These are phyloP conservation scores for Drosophila ogumai DNA, from an alignment of 1,140 invertebrate species.

Conservation along the genomic window DNA sequence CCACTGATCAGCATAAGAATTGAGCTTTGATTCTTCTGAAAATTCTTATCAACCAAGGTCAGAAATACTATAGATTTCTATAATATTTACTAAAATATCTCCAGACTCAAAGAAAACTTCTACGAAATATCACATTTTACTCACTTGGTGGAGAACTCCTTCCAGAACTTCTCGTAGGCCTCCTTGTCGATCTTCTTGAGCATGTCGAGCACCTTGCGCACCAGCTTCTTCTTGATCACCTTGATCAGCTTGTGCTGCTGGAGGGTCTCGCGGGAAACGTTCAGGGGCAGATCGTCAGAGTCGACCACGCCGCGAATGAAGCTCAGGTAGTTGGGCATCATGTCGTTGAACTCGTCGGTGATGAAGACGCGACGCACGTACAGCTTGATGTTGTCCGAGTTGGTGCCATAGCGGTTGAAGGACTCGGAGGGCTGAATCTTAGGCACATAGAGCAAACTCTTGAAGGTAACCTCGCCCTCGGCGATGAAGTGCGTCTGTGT, in stretches of 20 bases:
- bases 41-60: not conserved
- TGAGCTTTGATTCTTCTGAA: not conserved
- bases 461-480: slow-evolving; percentile 99
- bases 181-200: slow-evolving; percentile 98
- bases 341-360: slow-evolving; percentile 99
- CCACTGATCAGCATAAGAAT: not conserved
- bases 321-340: slow-evolving; percentile 99
- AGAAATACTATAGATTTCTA: not conserved
- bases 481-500: slow-evolving; percentile 98
- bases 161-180: slow-evolving; percentile 98
- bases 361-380: slow-evolving; percentile 99
- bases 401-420: slow-evolving; percentile 98
- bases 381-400: slow-evolving; percentile 97
- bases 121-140: slow-evolving; percentile 61
- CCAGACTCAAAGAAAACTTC: not conserved
- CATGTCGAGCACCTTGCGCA: slow-evolving; percentile 99
- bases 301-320: slow-evolving; percentile 99
- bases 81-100: not conserved
- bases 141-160: slow-evolving; percentile 99
- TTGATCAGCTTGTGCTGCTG: slow-evolving; percentile 99
- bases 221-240: slow-evolving; percentile 99
- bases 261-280: slow-evolving; percentile 98
- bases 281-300: slow-evolving; percentile 99
- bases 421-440: slow-evolving; percentile 95
- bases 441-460: slow-evolving; percentile 97